phyloP scores from a whole-genome alignment of 2,113 vertebrate species.

The Ctenomys sociabilis region DNA sequence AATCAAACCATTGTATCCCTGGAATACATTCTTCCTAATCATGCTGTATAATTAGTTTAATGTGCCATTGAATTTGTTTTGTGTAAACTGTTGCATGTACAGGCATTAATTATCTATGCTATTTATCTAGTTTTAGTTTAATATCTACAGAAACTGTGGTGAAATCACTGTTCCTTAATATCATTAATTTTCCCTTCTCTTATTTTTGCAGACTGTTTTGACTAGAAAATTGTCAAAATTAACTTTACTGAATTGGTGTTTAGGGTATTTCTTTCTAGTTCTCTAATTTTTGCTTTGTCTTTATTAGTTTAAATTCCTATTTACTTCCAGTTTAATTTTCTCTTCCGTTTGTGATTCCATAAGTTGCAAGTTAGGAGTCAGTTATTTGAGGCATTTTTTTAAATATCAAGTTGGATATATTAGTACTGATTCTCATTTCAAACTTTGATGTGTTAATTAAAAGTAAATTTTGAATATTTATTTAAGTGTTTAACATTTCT shows the following conservation, averaged over 20 bases:
- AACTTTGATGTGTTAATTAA: background rate
- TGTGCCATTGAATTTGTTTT: too few relatives aligned
- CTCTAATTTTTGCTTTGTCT: background rate
- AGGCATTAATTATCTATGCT: background rate
- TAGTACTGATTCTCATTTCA: background rate
- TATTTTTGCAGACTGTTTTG: background rate
- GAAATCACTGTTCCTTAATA: background rate
- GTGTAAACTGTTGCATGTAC: background rate
- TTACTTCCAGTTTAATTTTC: background rate
- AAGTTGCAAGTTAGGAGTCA: background rate
- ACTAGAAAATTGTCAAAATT: background rate
- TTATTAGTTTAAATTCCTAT: background rate
- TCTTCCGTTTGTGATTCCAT: background rate
- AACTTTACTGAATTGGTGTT: background rate
- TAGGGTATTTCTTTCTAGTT: background rate
- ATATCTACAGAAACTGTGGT: background rate
- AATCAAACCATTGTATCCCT: background rate
- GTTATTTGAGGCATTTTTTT: background rate
- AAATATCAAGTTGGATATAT: background rate
- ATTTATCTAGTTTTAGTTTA: background rate
- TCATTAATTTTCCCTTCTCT: background rate
- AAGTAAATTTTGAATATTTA: background rate
- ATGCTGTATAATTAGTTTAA: too few relatives aligned
- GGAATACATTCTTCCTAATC: background rate
- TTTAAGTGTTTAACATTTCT: background rate